Evolutionary conservation across 2,888 invertebrate species (phyloP).

Genomic region (Calameuta idolon): DNA sequence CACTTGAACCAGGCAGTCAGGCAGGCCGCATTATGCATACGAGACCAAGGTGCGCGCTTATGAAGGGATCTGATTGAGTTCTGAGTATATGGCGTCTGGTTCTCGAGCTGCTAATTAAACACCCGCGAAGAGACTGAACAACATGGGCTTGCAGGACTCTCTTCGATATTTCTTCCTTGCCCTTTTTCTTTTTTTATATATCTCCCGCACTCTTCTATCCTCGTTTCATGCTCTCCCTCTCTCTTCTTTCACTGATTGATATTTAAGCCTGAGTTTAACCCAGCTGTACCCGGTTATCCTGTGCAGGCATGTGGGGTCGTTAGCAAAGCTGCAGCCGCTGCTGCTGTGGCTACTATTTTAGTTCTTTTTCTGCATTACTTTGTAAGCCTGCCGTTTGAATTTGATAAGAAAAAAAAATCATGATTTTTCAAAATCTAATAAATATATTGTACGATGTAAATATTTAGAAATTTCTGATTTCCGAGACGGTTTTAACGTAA

Average conservation of each 20-base stretch:
- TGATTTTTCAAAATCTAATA: too few species aligned
- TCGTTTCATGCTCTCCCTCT: slow-evolving; percentile 30
- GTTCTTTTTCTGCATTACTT: too few species aligned
- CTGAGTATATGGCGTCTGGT: slow-evolving; percentile 65
- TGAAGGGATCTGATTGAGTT: slow-evolving; percentile 67
- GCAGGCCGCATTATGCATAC: slow-evolving; percentile 60
- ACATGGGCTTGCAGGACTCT: slow-evolving; percentile 17
- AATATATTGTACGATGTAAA: too few species aligned
- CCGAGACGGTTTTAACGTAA: slow-evolving; percentile 18
- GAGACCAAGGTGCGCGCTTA: slow-evolving; percentile 48
- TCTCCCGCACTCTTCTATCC: slow-evolving; percentile 15
- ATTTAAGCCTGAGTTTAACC: slow-evolving; percentile 59
- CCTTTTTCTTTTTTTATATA: slow-evolving; percentile 20
- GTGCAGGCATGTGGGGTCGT: slow-evolving; percentile 43
- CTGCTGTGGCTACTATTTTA: slow-evolving; percentile 32
- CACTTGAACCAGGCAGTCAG: neutral
- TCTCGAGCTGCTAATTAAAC: slow-evolving; percentile 65
- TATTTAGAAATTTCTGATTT: too few species aligned
- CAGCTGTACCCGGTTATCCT: slow-evolving; percentile 36
- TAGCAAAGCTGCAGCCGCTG: slow-evolving; percentile 52
- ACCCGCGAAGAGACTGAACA: slow-evolving; percentile 51
- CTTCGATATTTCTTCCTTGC: slow-evolving; percentile 14
- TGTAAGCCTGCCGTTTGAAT: too few species aligned
- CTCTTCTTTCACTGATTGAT: slow-evolving; percentile 55
- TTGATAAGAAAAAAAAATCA: too few species aligned